Conservation (phyloP, 2,113 vertebrate genomes). For the Uropsilus gracilis region DNA sequence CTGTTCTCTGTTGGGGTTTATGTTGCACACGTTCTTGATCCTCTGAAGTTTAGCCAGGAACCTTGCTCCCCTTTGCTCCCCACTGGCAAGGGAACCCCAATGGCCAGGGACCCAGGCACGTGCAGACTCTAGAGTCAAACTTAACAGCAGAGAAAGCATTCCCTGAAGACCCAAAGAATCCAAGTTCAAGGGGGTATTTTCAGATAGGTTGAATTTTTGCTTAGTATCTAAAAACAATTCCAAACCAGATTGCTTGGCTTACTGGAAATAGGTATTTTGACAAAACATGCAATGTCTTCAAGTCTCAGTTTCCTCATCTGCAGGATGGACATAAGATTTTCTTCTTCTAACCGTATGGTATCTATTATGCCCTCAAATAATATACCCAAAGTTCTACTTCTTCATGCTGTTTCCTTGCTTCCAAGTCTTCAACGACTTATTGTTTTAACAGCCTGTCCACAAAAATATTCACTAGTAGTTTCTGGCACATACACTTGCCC, state of each 20-base stretch:
- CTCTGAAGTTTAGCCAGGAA: too few relatives aligned
- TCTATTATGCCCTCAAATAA: too few relatives aligned
- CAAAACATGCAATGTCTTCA: not conserved
- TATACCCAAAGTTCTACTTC: too few relatives aligned
- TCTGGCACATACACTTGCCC: not conserved
- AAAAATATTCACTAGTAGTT: not conserved
- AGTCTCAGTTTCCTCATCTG: slow-evolving; percentile 12
- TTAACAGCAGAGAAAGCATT: not conserved
- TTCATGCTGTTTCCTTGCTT: too few relatives aligned
- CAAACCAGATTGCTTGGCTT: not conserved
- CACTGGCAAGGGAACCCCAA: too few relatives aligned
- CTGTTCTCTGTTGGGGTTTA: too few relatives aligned
- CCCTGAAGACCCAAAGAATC: not conserved
- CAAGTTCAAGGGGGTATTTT: not conserved
- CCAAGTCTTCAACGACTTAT: too few relatives aligned
- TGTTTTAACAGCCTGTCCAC: not conserved
- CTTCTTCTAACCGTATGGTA: not conserved
- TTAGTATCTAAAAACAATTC: not conserved
- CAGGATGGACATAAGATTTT: not conserved
- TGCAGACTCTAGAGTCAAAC: not conserved
- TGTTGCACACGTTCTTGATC: too few relatives aligned
- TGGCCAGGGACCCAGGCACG: too few relatives aligned
- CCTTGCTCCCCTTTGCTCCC: too few relatives aligned
- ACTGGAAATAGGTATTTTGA: not conserved
- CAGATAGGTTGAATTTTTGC: not conserved